phyloP scores from a whole-genome alignment of 2,797 vertebrate species.

The Toxotes lorentzi region DNA sequence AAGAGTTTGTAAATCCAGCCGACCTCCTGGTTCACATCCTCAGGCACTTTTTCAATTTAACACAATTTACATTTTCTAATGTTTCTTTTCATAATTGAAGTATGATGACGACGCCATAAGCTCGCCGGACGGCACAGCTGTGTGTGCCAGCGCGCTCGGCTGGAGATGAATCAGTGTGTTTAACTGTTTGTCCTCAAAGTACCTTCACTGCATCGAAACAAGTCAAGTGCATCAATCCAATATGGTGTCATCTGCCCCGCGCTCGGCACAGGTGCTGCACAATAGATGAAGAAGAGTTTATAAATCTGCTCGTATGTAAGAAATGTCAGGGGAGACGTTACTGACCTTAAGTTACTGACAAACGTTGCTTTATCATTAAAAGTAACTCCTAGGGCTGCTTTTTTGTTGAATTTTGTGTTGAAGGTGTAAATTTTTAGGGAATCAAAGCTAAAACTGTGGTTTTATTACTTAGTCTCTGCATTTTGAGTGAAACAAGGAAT shows the following conservation, averaged over 20 bases:
- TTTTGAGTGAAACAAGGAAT: not conserved
- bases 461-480: not conserved
- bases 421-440: too few species aligned
- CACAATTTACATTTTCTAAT: constrained; percentile 70
- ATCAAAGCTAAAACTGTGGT: not conserved
- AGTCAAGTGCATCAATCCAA: constrained; percentile 93
- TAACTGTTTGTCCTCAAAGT: constrained; percentile 84
- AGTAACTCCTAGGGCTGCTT: too few species aligned
- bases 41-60: constrained; percentile 66
- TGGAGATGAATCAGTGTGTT: constrained; percentile 82
- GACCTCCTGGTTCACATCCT: constrained; percentile 45
- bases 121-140: constrained; percentile 75
- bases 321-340: not conserved
- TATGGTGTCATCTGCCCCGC: constrained; percentile 91
- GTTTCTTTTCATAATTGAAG: constrained; percentile 81
- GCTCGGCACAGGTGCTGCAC: constrained; percentile 87
- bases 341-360: not conserved
- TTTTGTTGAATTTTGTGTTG: too few species aligned
- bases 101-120: constrained; percentile 82
- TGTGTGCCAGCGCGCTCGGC: constrained; percentile 73
- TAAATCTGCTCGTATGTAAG: constrained; percentile 31
- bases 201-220: constrained; percentile 87
- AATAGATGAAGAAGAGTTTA: constrained; percentile 8
- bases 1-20: not conserved
- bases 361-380: not conserved